Evolutionary conservation across 2,888 invertebrate species (phyloP).

Genomic region (Ferrisia virgata): DNA sequence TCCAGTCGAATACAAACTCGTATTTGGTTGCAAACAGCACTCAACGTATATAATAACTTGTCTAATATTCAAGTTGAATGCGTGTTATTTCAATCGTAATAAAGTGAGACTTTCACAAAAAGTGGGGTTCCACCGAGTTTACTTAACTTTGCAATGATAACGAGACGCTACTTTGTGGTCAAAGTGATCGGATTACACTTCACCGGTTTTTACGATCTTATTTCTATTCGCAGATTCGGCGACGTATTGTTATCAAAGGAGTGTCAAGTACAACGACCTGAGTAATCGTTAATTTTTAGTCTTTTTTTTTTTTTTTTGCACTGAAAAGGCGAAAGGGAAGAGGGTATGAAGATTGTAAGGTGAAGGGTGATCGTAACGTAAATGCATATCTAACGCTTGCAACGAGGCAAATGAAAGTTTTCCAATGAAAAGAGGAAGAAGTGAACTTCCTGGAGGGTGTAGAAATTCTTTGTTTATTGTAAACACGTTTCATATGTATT

Average conservation of each 20-base stretch:
- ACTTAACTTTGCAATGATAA: slow-evolving; percentile 7
- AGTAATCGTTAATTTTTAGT: not conserved
- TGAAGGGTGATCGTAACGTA: not conserved
- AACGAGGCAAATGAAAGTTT: not conserved
- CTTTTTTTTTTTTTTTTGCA: no score
- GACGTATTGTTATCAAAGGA: not conserved
- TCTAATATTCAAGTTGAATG: slow-evolving; percentile 12
- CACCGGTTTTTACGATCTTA: slow-evolving; percentile 11
- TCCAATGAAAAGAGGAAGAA: no score
- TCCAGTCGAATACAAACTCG: slow-evolving; percentile 32
- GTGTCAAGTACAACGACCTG: slow-evolving; percentile 16
- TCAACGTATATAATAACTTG: slow-evolving; percentile 15
- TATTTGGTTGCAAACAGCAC: slow-evolving; percentile 1
- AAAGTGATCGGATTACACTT: slow-evolving; percentile 12
- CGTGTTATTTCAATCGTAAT: slow-evolving; percentile 27
- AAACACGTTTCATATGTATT: no score
- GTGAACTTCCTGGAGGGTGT: not conserved
- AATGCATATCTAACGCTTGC: not conserved
- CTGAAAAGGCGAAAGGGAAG: not conserved
- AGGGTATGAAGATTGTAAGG: not conserved
- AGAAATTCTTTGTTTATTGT: no score
- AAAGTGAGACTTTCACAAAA: slow-evolving; percentile 25
- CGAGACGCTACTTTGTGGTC: slow-evolving; percentile 14
- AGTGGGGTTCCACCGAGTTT: slow-evolving; percentile 3
- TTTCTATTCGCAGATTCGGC: not conserved